Percentiles rank a stretch among this genome's conserved stretches.
These are phyloP conservation scores for Betta splendens DNA, from an alignment of 2,797 vertebrate species.

Conservation along the genomic window DNA sequence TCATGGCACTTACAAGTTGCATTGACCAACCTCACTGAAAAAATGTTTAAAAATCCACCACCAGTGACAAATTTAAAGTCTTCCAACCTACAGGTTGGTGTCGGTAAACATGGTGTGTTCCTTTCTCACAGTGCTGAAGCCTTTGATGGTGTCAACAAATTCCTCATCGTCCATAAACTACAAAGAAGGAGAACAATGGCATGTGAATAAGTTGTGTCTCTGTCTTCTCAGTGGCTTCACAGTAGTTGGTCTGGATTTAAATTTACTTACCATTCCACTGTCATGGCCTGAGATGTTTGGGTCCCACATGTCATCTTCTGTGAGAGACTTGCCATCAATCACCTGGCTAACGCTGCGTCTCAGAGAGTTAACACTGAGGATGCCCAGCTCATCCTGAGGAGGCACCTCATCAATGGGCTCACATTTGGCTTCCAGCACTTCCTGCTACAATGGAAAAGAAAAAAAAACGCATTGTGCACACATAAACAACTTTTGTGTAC, in stretches of 20 bases:
- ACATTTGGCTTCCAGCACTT: constrained; percentile 84
- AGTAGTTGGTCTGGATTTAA: constrained; percentile 16
- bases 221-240: neutral
- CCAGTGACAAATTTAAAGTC: constrained; percentile 5
- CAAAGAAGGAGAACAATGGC: neutral
- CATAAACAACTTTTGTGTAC: neutral
- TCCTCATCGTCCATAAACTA: constrained; percentile 93
- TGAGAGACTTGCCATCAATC: constrained; percentile 84
- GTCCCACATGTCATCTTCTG: constrained; percentile 85
- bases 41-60: constrained; percentile 4
- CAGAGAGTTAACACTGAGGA: constrained; percentile 77
- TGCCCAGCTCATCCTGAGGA: constrained; percentile 69
- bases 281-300: constrained; percentile 86
- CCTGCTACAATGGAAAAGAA: constrained; percentile 75
- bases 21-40: neutral
- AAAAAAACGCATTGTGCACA: neutral
- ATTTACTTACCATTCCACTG: constrained; percentile 87
- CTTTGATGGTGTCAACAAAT: constrained; percentile 92
- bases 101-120: constrained; percentile 97
- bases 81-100: constrained; percentile 85
- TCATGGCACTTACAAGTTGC: constrained; percentile 29
- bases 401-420: constrained; percentile 48
- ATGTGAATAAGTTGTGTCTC: too few species aligned
- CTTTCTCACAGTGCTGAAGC: constrained; percentile 96
- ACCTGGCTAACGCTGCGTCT: constrained; percentile 92